phyloP scores from a whole-genome alignment of 2,888 invertebrate species.

The Aphodius granarius region DNA sequence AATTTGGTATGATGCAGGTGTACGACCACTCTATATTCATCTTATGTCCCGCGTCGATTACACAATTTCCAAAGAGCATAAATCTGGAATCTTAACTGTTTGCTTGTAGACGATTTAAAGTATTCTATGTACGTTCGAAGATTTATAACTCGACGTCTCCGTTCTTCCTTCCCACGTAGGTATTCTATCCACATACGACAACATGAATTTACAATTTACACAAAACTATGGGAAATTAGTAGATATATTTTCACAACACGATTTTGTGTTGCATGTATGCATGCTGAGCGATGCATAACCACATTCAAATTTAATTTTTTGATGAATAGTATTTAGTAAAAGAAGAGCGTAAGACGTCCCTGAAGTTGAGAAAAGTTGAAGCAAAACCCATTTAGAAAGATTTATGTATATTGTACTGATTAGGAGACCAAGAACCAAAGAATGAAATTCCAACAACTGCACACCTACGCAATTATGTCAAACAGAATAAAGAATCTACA shows the following conservation, averaged over 20 bases:
- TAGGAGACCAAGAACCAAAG: no score
- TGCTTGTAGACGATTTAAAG: neutral
- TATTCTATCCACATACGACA: neutral
- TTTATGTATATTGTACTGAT: no score
- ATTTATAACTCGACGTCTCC: neutral
- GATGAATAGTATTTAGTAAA: no score
- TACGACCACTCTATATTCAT: neutral
- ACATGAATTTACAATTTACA: neutral
- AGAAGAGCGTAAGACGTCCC: no score
- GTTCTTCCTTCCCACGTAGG: neutral
- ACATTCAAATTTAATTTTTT: no score
- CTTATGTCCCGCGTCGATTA: neutral
- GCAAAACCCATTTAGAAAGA: no score
- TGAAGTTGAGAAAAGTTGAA: no score
- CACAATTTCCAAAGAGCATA: neutral
- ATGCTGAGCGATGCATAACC: no score
- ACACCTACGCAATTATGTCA: neutral
- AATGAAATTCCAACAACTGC: neutral
- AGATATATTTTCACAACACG: no score
- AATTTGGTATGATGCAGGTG: neutral
- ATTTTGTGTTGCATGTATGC: no score
- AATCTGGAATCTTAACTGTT: neutral
- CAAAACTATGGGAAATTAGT: neutral
- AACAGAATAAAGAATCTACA: neutral
- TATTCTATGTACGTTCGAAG: neutral